Percentiles rank a stretch among this genome's conserved stretches.
Conservation (phyloP, 2,797 vertebrate species). For the Gallirallus australis region DNA sequence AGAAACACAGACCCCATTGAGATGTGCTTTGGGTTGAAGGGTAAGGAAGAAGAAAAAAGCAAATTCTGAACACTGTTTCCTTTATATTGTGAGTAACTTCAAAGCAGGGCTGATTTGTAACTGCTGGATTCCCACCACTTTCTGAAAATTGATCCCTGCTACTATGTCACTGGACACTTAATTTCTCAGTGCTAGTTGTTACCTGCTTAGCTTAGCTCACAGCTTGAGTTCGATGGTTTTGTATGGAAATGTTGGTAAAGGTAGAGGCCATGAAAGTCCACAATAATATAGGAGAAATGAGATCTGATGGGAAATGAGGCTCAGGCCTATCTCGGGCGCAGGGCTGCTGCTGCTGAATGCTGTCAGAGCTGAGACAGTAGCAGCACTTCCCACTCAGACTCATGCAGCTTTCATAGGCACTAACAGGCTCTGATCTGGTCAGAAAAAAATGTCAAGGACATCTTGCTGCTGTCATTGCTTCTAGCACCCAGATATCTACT, state of each 20-base stretch:
- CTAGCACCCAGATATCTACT: background rate
- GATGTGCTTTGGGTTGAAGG: background rate
- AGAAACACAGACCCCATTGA: background rate
- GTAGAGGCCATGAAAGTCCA: background rate
- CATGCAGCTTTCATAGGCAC: background rate
- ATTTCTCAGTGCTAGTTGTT: background rate
- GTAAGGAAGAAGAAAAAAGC: background rate
- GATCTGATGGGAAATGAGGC: background rate
- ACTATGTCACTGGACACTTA: fast-evolving
- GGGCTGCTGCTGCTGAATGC: background rate
- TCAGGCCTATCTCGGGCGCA: background rate
- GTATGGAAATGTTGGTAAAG: background rate
- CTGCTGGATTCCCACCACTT: background rate
- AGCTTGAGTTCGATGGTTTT: background rate
- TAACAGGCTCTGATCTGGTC: background rate
- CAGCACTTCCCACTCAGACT: background rate
- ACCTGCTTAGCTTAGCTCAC: background rate
- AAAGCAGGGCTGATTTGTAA: background rate
- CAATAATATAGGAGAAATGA: background rate
- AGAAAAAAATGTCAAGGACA: background rate
- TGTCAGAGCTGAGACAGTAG: background rate
- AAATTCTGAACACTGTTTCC: background rate
- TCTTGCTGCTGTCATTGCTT: background rate
- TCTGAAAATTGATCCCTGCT: background rate
- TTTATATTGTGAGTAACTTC: background rate